Conservation (phyloP, 2,888 invertebrate genomes). For the Temnothorax unifasciatus region DNA sequence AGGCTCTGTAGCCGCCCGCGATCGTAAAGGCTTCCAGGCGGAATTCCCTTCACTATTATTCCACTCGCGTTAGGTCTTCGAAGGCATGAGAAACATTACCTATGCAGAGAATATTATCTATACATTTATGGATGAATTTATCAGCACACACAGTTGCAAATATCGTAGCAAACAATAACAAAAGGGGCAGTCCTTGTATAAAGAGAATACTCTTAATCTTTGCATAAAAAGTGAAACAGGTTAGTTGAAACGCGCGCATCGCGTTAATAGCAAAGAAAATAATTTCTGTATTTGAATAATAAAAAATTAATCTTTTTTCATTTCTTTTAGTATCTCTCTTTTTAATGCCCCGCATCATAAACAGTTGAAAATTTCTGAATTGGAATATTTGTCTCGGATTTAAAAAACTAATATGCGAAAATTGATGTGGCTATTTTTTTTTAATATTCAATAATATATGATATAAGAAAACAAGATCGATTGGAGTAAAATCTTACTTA, state of each 20-base stretch:
- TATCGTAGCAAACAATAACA: constrained; percentile 15
- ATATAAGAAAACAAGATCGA: not conserved
- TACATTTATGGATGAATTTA: constrained; percentile 62
- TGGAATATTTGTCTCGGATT: not conserved
- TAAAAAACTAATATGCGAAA: not conserved
- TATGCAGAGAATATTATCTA: constrained; percentile 49
- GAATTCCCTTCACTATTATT: constrained; percentile 55
- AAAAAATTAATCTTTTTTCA: constrained; percentile 1
- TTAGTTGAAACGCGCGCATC: not conserved
- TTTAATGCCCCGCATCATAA: not conserved
- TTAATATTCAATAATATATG: not conserved
- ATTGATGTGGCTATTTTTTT: not conserved
- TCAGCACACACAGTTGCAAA: constrained; percentile 36
- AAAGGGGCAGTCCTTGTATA: not conserved
- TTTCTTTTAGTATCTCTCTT: not conserved
- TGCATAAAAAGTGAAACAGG: constrained; percentile 14
- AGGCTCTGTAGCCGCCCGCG: not conserved
- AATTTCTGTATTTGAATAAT: not conserved
- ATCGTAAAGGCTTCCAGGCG: constrained; percentile 29
- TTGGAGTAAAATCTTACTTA: not conserved
- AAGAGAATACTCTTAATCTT: constrained; percentile 13
- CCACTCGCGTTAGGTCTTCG: constrained; percentile 47
- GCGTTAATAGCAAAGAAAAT: not conserved
- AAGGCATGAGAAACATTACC: constrained; percentile 42
- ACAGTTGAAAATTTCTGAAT: not conserved